Percentiles rank a stretch among this genome's conserved stretches.
Conservation (phyloP, 2,797 vertebrate genomes). For the Mergus octosetaceus region DNA sequence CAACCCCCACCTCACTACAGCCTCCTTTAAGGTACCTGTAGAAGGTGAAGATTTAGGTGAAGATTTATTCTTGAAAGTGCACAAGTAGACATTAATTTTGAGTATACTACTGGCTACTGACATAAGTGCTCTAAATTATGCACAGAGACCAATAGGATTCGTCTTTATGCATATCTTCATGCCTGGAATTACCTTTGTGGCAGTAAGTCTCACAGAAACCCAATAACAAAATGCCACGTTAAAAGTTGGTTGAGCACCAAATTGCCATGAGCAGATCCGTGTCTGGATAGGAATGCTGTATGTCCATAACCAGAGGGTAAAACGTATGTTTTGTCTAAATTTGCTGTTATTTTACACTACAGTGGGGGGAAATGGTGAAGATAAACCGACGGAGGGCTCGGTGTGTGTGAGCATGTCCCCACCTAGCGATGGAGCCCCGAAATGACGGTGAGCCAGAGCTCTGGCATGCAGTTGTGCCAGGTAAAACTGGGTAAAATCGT, state of each 20-base stretch:
- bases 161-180: background rate
- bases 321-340: background rate
- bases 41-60: too few species aligned
- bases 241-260: background rate
- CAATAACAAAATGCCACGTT: background rate
- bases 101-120: background rate
- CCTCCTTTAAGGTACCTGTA: too few species aligned
- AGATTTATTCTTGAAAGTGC: too few species aligned
- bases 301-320: background rate
- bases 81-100: too few species aligned
- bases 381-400: background rate
- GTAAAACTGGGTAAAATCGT: background rate
- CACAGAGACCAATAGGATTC: background rate
- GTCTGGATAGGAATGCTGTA: background rate
- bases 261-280: background rate
- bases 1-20: too few species aligned
- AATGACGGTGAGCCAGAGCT: background rate
- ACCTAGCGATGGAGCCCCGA: conserved; percentile 38
- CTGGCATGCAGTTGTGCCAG: background rate
- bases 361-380: background rate
- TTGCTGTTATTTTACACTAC: background rate
- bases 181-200: background rate
- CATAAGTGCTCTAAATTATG: background rate
- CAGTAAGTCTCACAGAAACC: background rate
- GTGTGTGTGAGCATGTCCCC: conserved; percentile 39